phyloP scores from a whole-genome alignment of 2,113 vertebrate genomes.

The Notechis scutatus region DNA sequence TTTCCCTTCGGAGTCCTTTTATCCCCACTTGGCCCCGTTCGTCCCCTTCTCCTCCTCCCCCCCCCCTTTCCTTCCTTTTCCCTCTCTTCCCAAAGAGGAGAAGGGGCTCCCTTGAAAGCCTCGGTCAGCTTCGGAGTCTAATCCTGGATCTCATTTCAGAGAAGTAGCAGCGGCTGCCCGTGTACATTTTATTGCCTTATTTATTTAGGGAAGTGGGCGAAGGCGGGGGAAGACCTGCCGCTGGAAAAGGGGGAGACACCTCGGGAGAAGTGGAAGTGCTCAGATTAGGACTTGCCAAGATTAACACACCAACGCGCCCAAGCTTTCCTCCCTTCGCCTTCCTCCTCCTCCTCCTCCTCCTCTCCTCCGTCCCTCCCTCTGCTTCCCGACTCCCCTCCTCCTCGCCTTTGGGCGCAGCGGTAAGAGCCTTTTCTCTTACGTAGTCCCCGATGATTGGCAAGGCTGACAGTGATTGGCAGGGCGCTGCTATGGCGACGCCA shows the following conservation, averaged over 20 bases:
- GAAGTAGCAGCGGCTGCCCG: neutral
- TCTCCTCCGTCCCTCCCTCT: slow-evolving; percentile 53
- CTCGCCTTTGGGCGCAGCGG: slow-evolving; percentile 83
- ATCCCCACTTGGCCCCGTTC: slow-evolving; percentile 61
- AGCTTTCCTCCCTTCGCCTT: neutral
- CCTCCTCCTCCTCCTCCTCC: slow-evolving; percentile 56
- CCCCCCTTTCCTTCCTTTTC: slow-evolving; percentile 32
- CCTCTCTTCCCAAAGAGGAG: slow-evolving; percentile 80
- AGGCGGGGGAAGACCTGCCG: neutral
- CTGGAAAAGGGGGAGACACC: slow-evolving; percentile 36
- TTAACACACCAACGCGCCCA: slow-evolving; percentile 19
- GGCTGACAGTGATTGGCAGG: slow-evolving; percentile 99
- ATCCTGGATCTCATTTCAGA: slow-evolving; percentile 74
- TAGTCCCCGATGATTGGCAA: slow-evolving; percentile 99
- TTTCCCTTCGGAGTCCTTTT: slow-evolving; percentile 73
- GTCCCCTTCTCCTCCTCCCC: neutral
- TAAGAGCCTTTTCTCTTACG: slow-evolving; percentile 91
- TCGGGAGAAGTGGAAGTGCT: slow-evolving; percentile 76
- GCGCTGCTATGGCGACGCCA: slow-evolving; percentile 96
- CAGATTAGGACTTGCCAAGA: slow-evolving; percentile 87
- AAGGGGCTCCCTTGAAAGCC: slow-evolving; percentile 85
- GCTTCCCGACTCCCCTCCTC: slow-evolving; percentile 66
- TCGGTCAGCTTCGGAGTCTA: slow-evolving; percentile 89
- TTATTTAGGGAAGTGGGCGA: slow-evolving; percentile 38
- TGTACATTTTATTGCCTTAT: slow-evolving; percentile 63